Evolutionary conservation across 2,113 vertebrate genomes (phyloP).

Genomic region (Triplophysa siluroides): DNA sequence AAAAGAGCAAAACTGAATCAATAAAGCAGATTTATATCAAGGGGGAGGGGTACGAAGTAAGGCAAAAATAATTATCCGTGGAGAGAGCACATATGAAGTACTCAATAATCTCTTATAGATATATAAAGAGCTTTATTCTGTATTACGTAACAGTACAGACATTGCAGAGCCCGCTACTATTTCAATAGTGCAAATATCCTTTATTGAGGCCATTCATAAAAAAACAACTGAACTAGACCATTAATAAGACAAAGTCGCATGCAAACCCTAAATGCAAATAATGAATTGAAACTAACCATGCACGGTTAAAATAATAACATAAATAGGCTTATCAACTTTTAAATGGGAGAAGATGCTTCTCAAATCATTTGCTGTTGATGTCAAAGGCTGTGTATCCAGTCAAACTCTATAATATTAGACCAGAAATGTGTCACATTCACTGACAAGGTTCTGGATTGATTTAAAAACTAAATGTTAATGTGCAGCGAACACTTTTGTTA

Average conservation of each 20-base stretch:
- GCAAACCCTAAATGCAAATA: not conserved
- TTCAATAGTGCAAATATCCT: not conserved
- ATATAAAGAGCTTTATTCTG: not conserved
- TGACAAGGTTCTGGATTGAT: not conserved
- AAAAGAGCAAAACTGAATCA: not conserved
- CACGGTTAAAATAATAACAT: not conserved
- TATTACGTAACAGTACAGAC: constrained; percentile 16
- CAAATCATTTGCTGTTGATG: too few relatives aligned
- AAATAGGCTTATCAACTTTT: too few relatives aligned
- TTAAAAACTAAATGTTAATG: not conserved
- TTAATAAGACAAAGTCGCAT: not conserved
- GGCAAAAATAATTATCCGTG: not conserved
- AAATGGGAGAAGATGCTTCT: too few relatives aligned
- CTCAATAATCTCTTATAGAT: not conserved
- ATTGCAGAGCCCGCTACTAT: not conserved
- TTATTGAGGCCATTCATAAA: not conserved
- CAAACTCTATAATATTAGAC: too few relatives aligned
- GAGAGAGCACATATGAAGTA: not conserved
- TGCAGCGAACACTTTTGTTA: not conserved
- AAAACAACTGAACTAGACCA: not conserved
- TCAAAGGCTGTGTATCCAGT: too few relatives aligned
- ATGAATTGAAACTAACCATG: not conserved
- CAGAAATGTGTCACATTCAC: too few relatives aligned
- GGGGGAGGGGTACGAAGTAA: too few relatives aligned
- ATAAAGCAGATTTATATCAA: not conserved